A percentile compares a stretch with the other conserved stretches of the same genome.
Evolutionary conservation across 1,140 invertebrate species (phyloP).

Genomic region (Macrotrachela quadricornifera): DNA sequence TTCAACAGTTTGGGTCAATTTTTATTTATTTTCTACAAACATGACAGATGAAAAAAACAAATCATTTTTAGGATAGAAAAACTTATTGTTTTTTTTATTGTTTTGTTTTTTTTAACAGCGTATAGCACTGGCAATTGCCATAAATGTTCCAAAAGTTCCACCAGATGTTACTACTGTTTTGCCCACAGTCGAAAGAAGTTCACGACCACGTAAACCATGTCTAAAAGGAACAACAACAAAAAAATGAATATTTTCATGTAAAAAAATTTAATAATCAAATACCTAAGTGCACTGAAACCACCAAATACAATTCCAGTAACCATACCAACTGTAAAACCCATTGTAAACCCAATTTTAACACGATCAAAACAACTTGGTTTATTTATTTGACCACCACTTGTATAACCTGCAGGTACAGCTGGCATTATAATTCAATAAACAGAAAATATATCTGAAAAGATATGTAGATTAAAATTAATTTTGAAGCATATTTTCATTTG

Average conservation of each 20-base stretch:
- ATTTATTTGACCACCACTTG: not conserved
- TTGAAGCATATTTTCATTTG: no score
- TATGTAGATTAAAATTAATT: no score
- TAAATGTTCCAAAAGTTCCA: constrained; percentile 89
- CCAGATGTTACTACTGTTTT: constrained; percentile 90
- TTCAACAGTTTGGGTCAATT: no score
- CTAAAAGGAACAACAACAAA: constrained; percentile 37
- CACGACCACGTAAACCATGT: constrained; percentile 65
- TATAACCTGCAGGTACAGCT: no score
- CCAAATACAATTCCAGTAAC: constrained; percentile 80
- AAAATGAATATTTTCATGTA: not conserved
- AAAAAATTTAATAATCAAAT: constrained; percentile 11
- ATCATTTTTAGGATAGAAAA: no score
- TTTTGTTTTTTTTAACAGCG: no score
- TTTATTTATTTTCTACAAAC: no score
- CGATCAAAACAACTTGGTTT: constrained; percentile 51
- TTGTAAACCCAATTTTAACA: constrained; percentile 77
- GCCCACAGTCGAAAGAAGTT: constrained; percentile 70
- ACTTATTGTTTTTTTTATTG: no score
- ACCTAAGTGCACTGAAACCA: constrained; percentile 78
- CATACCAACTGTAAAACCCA: constrained; percentile 83
- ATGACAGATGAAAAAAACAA: no score
- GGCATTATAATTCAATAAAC: no score
- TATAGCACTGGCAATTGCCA: constrained; percentile 44
- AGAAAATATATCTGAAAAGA: no score